Percentiles rank a stretch among this genome's conserved stretches.
phyloP scores from a whole-genome alignment of 2,888 invertebrate species.

The Leucoma salicis region DNA sequence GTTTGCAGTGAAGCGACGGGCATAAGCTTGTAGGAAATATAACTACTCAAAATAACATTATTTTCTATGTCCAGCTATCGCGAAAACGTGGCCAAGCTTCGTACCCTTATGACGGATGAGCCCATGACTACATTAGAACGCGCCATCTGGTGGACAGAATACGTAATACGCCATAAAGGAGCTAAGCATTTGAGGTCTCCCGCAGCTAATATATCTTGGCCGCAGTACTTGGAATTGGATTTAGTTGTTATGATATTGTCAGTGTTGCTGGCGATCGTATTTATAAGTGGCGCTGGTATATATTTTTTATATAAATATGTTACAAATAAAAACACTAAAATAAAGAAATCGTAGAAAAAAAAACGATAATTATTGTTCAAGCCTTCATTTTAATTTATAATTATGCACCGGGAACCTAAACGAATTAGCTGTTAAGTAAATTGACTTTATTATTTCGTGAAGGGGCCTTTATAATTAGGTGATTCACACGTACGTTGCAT shows the following conservation, averaged over 20 bases:
- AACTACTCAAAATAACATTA: too few relatives aligned
- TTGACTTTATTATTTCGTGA: too few relatives aligned
- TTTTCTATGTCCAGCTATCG: constrained; percentile 20
- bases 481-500: too few relatives aligned
- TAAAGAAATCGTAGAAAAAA: too few relatives aligned
- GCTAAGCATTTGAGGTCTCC: constrained; percentile 59
- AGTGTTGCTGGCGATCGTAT: neutral
- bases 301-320: constrained; percentile 10
- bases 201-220: constrained; percentile 41
- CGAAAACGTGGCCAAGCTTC: constrained; percentile 20
- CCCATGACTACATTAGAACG: constrained; percentile 43
- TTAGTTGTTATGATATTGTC: constrained; percentile 19
- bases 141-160: constrained; percentile 74
- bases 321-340: neutral
- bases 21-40: too few relatives aligned
- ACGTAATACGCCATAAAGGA: constrained; percentile 62
- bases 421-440: too few relatives aligned
- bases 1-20: too few relatives aligned
- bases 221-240: constrained; percentile 40
- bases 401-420: too few relatives aligned
- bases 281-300: neutral
- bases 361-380: too few relatives aligned
- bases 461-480: too few relatives aligned
- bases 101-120: constrained; percentile 21
- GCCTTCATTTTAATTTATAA: too few relatives aligned